Base-by-base conservation (phyloP, 2,113 vertebrate genomes). In the Anarrhichthys ocellatus region DNA sequence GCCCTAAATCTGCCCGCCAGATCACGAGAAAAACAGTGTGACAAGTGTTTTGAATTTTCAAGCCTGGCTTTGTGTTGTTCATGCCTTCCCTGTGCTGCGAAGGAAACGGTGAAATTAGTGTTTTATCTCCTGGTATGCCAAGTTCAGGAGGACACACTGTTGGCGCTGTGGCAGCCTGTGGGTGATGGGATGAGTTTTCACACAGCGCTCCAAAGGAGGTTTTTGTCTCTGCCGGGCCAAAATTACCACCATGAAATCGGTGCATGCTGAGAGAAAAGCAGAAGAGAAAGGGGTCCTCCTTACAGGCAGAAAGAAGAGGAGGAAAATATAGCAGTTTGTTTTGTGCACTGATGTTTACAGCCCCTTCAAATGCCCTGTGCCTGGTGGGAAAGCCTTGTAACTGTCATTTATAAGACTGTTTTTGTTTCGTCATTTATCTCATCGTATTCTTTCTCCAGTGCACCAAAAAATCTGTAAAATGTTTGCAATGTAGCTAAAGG, bases 191-290 rank as follows among this genome's bases (percentile, higher is more conserved):
- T 68, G 72, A 86, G 82, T 88, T 92, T 93, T 92, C 91, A 89
- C 91, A 92, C 87, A 88, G 73, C 62, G 78, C 89, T 84, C 92
- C 83, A 89, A 87, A 90, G 80, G 84, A 90, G 91, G 85, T 70
- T 92, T 94, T 94, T 94, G 91, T 94, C 70, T 83, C 42, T 32
- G 29, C 77, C 2, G 73, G 73, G 64, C 80, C 90, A 87, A 92
- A 95, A 92, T 94, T 92, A 89, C 89, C 81, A 90, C 93, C 90
- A 87, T 94, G 93, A 95, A 95, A 95, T 95, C 73, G 5, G 81
- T 85, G 87, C 89, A 88, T 84, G 80, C 80, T 85, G 76, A 66
- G 83, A 87, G 77, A 90, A 87, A 89, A 80, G 86, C 63, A 71
- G 71, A 40, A 42, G 73, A 82, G 78, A 89, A 91, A 90, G 68